Evolutionary conservation across 1,140 invertebrate species (phyloP).

Genomic region (Drosophila biarmipes): DNA sequence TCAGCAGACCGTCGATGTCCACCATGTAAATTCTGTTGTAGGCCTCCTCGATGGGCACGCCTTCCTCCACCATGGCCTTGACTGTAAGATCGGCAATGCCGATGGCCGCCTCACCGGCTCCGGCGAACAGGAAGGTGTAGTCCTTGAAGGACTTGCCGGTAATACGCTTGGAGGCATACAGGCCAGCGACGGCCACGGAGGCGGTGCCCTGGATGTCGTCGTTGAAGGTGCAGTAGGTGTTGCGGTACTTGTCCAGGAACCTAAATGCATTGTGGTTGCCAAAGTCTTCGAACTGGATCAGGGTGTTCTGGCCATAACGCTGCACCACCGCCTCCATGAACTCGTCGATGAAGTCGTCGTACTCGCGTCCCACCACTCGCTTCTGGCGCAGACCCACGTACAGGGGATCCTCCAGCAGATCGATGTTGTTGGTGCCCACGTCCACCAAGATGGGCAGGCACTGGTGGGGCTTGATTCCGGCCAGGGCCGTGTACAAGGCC

Average conservation of each 20-base stretch:
- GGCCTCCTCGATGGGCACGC: constrained; percentile 89
- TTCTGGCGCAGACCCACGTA: constrained; percentile 97
- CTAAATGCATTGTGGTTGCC: constrained; percentile 97
- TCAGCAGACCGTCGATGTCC: constrained; percentile 93
- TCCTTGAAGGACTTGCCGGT: constrained; percentile 92
- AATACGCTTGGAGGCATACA: constrained; percentile 92
- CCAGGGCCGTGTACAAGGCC: constrained; percentile 95
- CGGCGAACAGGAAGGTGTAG: constrained; percentile 95
- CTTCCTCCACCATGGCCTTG: constrained; percentile 94
- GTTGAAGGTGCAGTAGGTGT: constrained; percentile 97
- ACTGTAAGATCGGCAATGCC: constrained; percentile 95
- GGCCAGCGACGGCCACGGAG: constrained; percentile 95
- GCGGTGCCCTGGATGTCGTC: constrained; percentile 99
- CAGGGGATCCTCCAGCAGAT: constrained; percentile 95
- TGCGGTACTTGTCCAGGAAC: constrained; percentile 94
- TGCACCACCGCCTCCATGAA: constrained; percentile 98
- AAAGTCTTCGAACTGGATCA: constrained; percentile 98
- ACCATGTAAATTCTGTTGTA: constrained; percentile 94
- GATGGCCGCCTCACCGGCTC: constrained; percentile 96
- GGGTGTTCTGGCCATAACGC: constrained; percentile 94
- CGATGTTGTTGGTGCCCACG: constrained; percentile 96
- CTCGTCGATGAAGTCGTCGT: constrained; percentile 98
- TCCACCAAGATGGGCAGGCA: constrained; percentile 96
- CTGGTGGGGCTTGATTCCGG: constrained; percentile 96
- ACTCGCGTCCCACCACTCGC: constrained; percentile 93